A percentile compares a stretch with the other conserved stretches of the same genome.
These are phyloP conservation scores for Bufo gargarizans DNA, from an alignment of 2,113 vertebrate genomes.

Conservation along the genomic window DNA sequence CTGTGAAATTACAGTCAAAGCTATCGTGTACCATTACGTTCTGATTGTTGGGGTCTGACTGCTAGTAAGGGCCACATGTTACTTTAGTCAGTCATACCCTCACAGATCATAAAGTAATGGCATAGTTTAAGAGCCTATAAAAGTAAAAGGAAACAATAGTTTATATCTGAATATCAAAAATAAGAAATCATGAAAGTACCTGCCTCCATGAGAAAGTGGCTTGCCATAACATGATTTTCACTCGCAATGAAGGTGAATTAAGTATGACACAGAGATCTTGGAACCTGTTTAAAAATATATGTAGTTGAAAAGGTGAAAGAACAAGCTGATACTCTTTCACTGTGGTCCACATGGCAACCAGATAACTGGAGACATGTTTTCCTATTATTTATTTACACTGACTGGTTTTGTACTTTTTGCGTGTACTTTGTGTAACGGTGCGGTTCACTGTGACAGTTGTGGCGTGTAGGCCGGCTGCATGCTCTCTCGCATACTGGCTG, in stretches of 20 bases:
- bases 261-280: not conserved
- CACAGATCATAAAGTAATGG: too few relatives aligned
- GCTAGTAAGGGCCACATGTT: too few relatives aligned
- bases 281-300: slow-evolving; percentile 46
- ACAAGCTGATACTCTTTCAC: slow-evolving; percentile 10
- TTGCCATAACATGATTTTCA: not conserved
- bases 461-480: too few relatives aligned
- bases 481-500: too few relatives aligned
- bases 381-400: slow-evolving; percentile 4
- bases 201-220: slow-evolving; percentile 14
- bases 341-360: not conserved
- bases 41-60: too few relatives aligned
- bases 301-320: not conserved
- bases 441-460: too few relatives aligned
- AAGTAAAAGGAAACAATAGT: too few relatives aligned
- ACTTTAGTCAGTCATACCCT: too few relatives aligned
- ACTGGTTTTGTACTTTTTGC: not conserved
- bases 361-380: not conserved
- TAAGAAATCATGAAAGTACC: slow-evolving; percentile 6
- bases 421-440: not conserved
- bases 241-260: not conserved
- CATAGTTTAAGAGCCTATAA: too few relatives aligned
- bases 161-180: not conserved
- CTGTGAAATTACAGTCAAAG: too few relatives aligned
- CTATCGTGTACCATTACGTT: too few relatives aligned